Base-by-base conservation (phyloP, 2,797 vertebrate genomes). In the Tauraco hartlaubi region DNA sequence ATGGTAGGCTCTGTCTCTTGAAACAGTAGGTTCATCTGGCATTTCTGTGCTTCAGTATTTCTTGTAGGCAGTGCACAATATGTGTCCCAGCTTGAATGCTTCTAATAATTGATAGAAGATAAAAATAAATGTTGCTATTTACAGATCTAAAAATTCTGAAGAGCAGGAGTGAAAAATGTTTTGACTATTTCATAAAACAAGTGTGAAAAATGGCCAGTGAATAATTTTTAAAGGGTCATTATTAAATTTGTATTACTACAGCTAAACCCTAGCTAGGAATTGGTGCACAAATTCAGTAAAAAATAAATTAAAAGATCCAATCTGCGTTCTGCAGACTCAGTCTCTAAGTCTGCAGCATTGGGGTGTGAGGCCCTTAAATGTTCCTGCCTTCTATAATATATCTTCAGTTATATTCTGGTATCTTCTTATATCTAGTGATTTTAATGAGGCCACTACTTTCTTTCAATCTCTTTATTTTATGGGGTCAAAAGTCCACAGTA, bases 151-250 rank as follows among this genome's bases (percentile, higher is more conserved):
- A 94, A 76, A 75, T 18, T 41, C 56, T 86, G 87, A 82, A 79
- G 44, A 92, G 56, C 54, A 94, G 25, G 12, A 95, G 18, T 61
- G 76, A 89, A 92, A 90, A 94, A 92, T 94, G 44, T 96, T 97
- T 96, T 96, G 93, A 96, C 92, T 95, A 37, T 59, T 94, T 95
- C 63, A 73, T 79, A 74, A 92, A 95, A 55, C 46, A 91, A 85
- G 90, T 84, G 83, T 86, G 83, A 96, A 97, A 96, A 94, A 59
- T 87, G 74, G 56, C n/a, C 74, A 92, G 55, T 73, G 69, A 94
- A 95, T 88, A 26, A 89, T 85, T 95, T 66, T 86, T 75, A 88
- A 94, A 81, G 76, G 83, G 55, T 93, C 73, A 74, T 20, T 90
- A 63, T 87, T 67, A 92, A 81, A 88, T 79, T 78, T 63, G 25